Conservation (phyloP, 2,888 invertebrate genomes). For the Luperina testacea region DNA sequence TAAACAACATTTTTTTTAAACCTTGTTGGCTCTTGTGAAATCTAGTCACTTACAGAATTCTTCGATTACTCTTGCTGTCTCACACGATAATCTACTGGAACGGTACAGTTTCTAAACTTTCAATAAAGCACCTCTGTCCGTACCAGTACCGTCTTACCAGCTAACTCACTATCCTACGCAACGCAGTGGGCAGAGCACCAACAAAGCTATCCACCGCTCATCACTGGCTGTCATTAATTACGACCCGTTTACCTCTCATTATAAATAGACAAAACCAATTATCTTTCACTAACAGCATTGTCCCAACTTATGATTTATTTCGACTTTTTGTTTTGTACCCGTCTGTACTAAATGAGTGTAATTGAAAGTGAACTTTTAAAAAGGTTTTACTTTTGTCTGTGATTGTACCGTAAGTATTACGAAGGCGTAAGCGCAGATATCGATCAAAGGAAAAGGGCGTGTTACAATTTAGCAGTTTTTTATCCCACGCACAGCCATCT, state of each 20-base stretch:
- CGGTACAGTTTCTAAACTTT: not conserved
- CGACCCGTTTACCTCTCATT: constrained; percentile 84
- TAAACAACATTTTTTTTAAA: not conserved
- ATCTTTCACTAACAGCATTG: constrained; percentile 77
- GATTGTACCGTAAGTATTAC: constrained; percentile 26
- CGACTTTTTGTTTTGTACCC: constrained; percentile 70
- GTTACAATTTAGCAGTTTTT: not conserved
- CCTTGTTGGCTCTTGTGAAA: not conserved
- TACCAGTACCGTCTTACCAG: constrained; percentile 45
- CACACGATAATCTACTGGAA: not conserved
- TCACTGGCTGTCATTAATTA: constrained; percentile 84
- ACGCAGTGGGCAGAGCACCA: constrained; percentile 82
- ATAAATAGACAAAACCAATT: constrained; percentile 86
- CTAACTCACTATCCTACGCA: constrained; percentile 77
- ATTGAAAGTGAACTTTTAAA: constrained; percentile 74
- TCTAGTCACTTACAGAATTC: not conserved
- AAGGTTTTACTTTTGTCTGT: constrained; percentile 66
- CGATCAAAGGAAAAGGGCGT: constrained; percentile 24
- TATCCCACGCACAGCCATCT: not conserved
- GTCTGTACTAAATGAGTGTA: constrained; percentile 71
- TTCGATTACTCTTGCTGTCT: not conserved
- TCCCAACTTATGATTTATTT: constrained; percentile 80
- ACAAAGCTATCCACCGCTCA: constrained; percentile 73
- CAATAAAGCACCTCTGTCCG: constrained; percentile 21
- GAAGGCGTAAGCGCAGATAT: constrained; percentile 23